Conservation (phyloP, 2,797 vertebrate genomes). For the Neoniphon sammara region DNA sequence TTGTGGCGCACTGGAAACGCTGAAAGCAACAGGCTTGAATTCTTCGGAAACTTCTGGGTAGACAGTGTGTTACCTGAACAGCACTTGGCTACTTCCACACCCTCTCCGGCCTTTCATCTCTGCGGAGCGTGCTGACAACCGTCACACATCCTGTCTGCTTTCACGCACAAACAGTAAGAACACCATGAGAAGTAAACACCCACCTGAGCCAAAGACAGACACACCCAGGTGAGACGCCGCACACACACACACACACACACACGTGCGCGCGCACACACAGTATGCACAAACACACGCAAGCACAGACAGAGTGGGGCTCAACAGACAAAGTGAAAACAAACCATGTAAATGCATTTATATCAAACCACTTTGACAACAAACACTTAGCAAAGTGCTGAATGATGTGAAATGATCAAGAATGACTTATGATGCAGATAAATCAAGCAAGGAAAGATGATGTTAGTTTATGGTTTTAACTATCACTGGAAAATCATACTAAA, state of each 20-base stretch:
- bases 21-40: slow-evolving; percentile 49
- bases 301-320: slow-evolving; percentile 44
- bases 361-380: slow-evolving; percentile 28
- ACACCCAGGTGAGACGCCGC: slow-evolving; percentile 63
- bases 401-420: slow-evolving; percentile 12
- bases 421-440: slow-evolving; percentile 17
- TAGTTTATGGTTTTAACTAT: neutral
- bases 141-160: slow-evolving; percentile 78
- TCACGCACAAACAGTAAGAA: slow-evolving; percentile 71
- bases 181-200: slow-evolving; percentile 71
- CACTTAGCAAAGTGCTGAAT: slow-evolving; percentile 11
- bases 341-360: slow-evolving; percentile 37
- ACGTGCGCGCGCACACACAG: too few species aligned
- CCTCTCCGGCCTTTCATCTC: slow-evolving; percentile 78
- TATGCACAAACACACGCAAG: slow-evolving; percentile 16
- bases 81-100: slow-evolving; percentile 65
- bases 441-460: neutral
- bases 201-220: slow-evolving; percentile 72
- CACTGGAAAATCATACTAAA: neutral
- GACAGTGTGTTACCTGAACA: slow-evolving; percentile 78
- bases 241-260: slow-evolving; percentile 31
- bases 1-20: slow-evolving; percentile 53
- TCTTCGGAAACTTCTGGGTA: slow-evolving; percentile 55
- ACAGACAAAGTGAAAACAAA: slow-evolving; percentile 36
- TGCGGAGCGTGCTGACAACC: slow-evolving; percentile 76